phyloP scores from a whole-genome alignment of 2,797 vertebrate species.

The Enteromius fasciolatus region DNA sequence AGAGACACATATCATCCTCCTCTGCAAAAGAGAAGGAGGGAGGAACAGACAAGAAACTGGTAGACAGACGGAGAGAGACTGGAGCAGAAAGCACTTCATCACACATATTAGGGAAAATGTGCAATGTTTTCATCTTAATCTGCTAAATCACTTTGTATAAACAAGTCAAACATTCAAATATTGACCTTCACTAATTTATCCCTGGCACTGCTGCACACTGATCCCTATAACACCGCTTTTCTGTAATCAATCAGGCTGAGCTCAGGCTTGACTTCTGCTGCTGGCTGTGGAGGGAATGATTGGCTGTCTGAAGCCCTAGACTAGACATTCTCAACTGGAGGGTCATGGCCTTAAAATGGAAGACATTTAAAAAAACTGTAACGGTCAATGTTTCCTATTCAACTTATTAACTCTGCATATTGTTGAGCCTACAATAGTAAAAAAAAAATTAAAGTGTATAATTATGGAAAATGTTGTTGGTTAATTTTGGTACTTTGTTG shows the following conservation, averaged over 20 bases:
- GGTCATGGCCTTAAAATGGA: background rate
- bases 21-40: conserved; percentile 22
- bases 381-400: background rate
- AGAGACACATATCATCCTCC: background rate
- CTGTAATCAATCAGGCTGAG: conserved; percentile 48
- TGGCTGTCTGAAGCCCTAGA: background rate
- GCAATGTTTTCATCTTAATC: conserved; percentile 53
- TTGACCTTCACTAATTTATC: conserved; percentile 38
- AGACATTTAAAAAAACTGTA: background rate
- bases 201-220: conserved; percentile 26
- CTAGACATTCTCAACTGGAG: background rate
- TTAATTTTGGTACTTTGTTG: background rate
- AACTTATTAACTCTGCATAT: background rate
- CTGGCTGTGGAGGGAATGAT: conserved; percentile 2
- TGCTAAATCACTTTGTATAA: conserved; percentile 32
- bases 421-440: background rate
- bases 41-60: conserved; percentile 29
- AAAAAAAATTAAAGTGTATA: too few species aligned
- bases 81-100: conserved; percentile 34
- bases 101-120: conserved; percentile 53
- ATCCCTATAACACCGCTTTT: conserved; percentile 37
- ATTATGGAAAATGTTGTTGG: background rate
- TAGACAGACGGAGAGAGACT: conserved; percentile 27
- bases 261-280: conserved; percentile 7
- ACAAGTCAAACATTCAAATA: conserved; percentile 45